Conservation (phyloP, 1,140 invertebrate species). For the Drosophila tsacasi region DNA sequence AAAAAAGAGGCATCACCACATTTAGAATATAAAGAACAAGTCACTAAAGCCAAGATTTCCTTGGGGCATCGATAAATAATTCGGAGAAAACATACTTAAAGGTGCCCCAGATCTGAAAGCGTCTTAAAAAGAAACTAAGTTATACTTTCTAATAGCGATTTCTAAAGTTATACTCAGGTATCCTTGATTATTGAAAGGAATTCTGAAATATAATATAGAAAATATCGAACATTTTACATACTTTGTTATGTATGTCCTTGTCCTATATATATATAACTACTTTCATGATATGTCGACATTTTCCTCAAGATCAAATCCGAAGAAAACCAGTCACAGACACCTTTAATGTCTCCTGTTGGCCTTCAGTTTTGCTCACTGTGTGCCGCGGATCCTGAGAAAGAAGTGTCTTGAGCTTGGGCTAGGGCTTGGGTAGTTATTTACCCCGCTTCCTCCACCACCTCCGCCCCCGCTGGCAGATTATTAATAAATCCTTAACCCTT, state of each 20-base stretch:
- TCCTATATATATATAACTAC: no score
- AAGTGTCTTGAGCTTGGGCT: slow-evolving; percentile 7
- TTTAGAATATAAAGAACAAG: not conserved
- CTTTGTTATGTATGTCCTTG: no score
- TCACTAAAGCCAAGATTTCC: not conserved
- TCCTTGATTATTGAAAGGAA: no score
- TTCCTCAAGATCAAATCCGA: not conserved
- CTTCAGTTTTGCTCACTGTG: not conserved
- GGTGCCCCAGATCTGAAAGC: not conserved
- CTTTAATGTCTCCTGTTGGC: not conserved
- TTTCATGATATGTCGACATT: no score
- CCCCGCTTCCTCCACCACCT: not conserved
- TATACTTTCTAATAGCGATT: no score
- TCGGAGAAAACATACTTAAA: not conserved
- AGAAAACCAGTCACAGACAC: not conserved
- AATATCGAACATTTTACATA: no score
- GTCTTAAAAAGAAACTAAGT: not conserved
- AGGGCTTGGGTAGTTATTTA: slow-evolving; percentile 12
- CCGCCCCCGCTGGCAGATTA: slow-evolving; percentile 43
- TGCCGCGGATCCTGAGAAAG: slow-evolving; percentile 24
- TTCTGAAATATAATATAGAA: no score
- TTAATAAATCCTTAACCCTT: slow-evolving; percentile 85
- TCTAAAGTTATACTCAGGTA: no score
- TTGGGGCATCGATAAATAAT: not conserved
- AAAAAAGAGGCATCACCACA: not conserved